Conservation (phyloP, 2,113 vertebrate species). For the Hippocampus zosterae region DNA sequence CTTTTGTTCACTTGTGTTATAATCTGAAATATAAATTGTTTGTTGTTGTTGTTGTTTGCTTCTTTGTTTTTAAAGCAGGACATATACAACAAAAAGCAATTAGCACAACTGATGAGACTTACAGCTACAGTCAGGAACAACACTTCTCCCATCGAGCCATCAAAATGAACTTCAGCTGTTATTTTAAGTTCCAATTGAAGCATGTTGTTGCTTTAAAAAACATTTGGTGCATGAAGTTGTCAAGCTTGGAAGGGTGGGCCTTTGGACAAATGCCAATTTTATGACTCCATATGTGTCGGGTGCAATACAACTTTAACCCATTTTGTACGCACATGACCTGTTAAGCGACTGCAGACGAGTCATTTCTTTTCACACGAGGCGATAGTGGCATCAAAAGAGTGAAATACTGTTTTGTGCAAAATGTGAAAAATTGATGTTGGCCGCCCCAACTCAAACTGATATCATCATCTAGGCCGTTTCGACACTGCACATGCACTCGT, state of each 20-base stretch:
- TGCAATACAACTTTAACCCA: not conserved
- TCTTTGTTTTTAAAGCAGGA: not conserved
- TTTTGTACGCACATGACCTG: not conserved
- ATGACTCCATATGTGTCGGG: not conserved
- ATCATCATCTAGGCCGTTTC: too few species aligned
- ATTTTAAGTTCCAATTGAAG: not conserved
- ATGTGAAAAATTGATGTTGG: too few species aligned
- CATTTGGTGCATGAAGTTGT: not conserved
- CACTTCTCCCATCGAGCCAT: too few species aligned
- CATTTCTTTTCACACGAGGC: not conserved
- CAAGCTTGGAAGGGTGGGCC: not conserved
- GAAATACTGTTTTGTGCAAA: not conserved
- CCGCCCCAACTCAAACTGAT: too few species aligned
- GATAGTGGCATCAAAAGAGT: not conserved
- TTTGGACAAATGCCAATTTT: not conserved
- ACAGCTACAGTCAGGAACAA: not conserved
- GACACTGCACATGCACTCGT: too few species aligned
- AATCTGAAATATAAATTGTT: conserved; percentile 74
- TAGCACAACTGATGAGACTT: not conserved
- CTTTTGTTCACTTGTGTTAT: conserved; percentile 94
- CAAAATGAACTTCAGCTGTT: not conserved
- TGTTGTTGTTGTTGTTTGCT: not conserved
- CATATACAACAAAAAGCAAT: not conserved
- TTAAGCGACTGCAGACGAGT: not conserved
- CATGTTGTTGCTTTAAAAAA: not conserved